Base-by-base conservation (phyloP, 2,888 invertebrate species). In the Napeogenes inachia region DNA sequence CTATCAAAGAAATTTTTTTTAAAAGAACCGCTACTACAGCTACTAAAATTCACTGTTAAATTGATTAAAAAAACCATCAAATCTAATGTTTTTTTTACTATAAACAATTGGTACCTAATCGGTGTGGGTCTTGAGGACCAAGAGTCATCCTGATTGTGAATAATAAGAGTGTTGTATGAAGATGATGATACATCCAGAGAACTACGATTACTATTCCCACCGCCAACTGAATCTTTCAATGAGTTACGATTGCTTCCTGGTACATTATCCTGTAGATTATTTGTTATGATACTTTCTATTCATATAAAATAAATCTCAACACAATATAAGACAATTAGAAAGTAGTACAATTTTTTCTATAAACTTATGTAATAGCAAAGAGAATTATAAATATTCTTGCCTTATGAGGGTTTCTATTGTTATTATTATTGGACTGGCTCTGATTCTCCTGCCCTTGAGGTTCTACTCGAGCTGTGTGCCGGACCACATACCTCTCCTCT, bases 371-470 rank as follows among this genome's bases (percentile, higher is more conserved):
- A 8, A 6, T 42, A 10, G 42, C 8, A 12, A 10, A 10, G 8
- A 10, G 42, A 54, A 12, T 13, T 13, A 47, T 35, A 55, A 38
- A 13, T 42, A 45, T 57, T 79, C 76, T 70, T 83, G 92, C 86
- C 91, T 94, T 93, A 45, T 94, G 80, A 13, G 93, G 93, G 80
- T 87, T 94, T 75, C 89, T 67, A 56, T 63, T 91, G 83, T 89
- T 93, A 73, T 90, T 92, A 92, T 79, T 87, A 64, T 73, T 79
- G 3, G 68, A 64, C 63, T 82, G 85, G 62, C 78, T 79, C 54
- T 86, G 92, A 83, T 95, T 96, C 83, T 97, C 97, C 84, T 97
- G 97, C 0, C 97, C 97, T 82, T 97, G 97, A 0, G 97, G 97
- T 80, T 97, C 97, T 76, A 97, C 97, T 46, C 97, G 91, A 5